Evolutionary conservation across 2,797 vertebrate genomes (phyloP), one percentile per base, ranked within the genome.

Genomic region (Schizopygopsis malacanthus): DNA sequence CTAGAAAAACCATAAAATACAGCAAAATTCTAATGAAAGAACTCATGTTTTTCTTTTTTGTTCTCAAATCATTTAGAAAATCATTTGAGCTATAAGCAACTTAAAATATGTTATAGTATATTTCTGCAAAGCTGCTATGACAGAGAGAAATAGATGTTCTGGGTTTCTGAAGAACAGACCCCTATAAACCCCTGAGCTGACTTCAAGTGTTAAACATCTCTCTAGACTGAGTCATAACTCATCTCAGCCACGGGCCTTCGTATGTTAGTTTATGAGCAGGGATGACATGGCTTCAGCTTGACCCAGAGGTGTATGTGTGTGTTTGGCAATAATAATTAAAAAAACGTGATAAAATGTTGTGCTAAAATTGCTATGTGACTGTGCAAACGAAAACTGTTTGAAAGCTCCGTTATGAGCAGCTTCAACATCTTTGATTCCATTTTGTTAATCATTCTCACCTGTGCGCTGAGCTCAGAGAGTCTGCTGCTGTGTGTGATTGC

Each of bases 381-480:
- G 16, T 9, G 54, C 28, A 63, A 83, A 63, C 6, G 70, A 33
- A 47, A 63, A 20, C 18, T 75, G 39, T 3, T 45, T 72, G 69
- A 82, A 73, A 83, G 54, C 0, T 1, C 6, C n/a, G 0, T 15
- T 65, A 50, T 16, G 41, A 79, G 39, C 63, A 70, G 18, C 72
- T 61, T 22, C 50, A 59, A 15, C 45, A 61, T 63, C 56, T 69
- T 82, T 67, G 61, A 88, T 83, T 73, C 69, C 54, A 76, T 82
- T 79, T 54, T 82, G 67, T 85, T 86, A 73, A 67, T 83, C 22
- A 69, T 82, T 73, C 20, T 69, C 81, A 86, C 79, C 80, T 67
- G 76, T 71, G n/a, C 1, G 41, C 63, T 61, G 52, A 20, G 45
- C n/a, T 54, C 13, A 65, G 43, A 80, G 41, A 67, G 59, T 65